Base-by-base conservation (phyloP, 2,797 vertebrate species). In the Distichodus sexfasciatus region DNA sequence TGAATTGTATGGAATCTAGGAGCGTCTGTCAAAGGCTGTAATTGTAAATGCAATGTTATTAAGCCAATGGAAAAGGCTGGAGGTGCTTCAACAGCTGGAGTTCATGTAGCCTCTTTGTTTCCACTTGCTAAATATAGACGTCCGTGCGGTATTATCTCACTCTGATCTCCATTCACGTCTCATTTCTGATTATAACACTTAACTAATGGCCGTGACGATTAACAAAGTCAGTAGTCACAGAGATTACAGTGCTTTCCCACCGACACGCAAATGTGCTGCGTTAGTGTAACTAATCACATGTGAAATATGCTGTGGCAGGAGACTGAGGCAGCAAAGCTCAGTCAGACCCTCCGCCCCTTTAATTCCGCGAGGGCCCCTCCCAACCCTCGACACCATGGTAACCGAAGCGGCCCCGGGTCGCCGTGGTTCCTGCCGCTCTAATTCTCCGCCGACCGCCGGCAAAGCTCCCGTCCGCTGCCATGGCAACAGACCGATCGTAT, bases 401-500 rank as follows among this genome's bases (percentile, higher is more conserved):
- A 92, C 90, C 83, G 87, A 88, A 88, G 87, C 86, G 89, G 87
- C 89, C 81, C 43, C 50, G 62, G 62, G 68, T 66, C 55, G 69
- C 60, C 79, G 83, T 78, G 70, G 73, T 81, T 79, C 83, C 84
- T 85, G 87, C 76, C 36, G 83, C 83, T 88, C 81, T 71, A 84
- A 83, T 81, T 79, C 77, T 66, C 29, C 38, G 8, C 76, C 81
- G 86, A 85, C 74, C 80, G 86, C 81, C 86, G 85, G 84, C 76
- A 83, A 84, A 85, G 84, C 87, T 82, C 89, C 68, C 69, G 28
- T 48, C 72, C 81, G 89, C 83, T 91, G 87, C 89, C 84, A 91
- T 91, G 88, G 89, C 86, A 91, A 91, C 90, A 87, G 87, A 86
- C 86, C 80, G 83, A 88, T 90, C 84, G 57, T 82, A 88, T 87